Evolutionary conservation across 2,797 vertebrate genomes (phyloP).

Genomic region (Sebastes reedi): DNA sequence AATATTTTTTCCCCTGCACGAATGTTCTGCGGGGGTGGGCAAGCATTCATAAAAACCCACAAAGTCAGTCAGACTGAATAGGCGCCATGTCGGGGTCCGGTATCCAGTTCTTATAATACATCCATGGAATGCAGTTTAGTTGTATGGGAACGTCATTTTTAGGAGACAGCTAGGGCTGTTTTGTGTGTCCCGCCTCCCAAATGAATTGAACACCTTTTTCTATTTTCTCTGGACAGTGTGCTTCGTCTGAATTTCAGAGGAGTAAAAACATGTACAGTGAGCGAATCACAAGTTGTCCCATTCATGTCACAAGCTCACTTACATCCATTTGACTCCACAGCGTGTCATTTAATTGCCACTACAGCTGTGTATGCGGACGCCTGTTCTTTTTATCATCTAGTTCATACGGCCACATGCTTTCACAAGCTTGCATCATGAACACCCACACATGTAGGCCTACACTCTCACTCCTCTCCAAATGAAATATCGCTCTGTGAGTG

Average conservation of each 20-base stretch:
- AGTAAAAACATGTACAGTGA: neutral
- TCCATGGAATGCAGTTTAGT: too few species aligned
- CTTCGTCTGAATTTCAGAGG: neutral
- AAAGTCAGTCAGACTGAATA: too few species aligned
- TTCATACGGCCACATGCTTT: slow-evolving; percentile 62
- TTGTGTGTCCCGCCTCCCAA: slow-evolving; percentile 9
- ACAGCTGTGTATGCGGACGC: neutral
- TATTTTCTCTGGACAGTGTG: neutral
- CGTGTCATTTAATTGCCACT: slow-evolving; percentile 27
- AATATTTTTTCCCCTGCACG: too few species aligned
- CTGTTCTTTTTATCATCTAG: slow-evolving; percentile 40
- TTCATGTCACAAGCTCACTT: slow-evolving; percentile 20
- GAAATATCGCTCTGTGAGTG: slow-evolving; percentile 20
- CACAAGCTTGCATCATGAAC: slow-evolving; percentile 80
- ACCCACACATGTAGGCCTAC: slow-evolving; percentile 60
- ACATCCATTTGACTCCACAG: slow-evolving; percentile 4
- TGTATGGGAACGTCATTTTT: too few species aligned
- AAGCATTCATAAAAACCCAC: too few species aligned
- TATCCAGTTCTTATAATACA: too few species aligned
- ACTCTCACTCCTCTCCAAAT: slow-evolving; percentile 53
- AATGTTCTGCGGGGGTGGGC: too few species aligned
- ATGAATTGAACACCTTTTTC: neutral
- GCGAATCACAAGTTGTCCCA: neutral
- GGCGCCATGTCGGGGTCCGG: too few species aligned
- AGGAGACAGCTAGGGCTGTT: neutral